Base-by-base conservation (phyloP, 2,113 vertebrate genomes). In the Bolborhynchus lineola region DNA sequence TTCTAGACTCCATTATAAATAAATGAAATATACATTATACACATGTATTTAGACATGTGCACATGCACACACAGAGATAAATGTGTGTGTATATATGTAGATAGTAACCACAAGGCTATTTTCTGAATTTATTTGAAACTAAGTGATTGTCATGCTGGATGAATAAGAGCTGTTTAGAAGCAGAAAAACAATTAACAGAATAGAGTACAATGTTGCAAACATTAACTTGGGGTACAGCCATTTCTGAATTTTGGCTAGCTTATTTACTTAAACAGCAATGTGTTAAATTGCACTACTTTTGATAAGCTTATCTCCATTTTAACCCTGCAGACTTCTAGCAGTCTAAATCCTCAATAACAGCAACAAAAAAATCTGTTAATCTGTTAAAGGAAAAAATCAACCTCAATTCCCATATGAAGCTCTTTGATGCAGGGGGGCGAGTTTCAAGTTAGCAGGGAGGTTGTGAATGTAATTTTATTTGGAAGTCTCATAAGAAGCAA, bases 11-110 rank as follows among this genome's bases (percentile, higher is more conserved):
- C 49, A 62, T 16, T 62, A 12, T 57, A 57, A 78, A 70, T 50
- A 15, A 6, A 19, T 8, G 69, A n/a, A 80, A 42, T 37, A 31
- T 12, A 29, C 41, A 57, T 31, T 16, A 6, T 44, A 8, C 11
- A 24, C 11, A 14, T 16, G 10, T 13, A 28, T 15, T 35, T 70
- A 21, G 3, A 21, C 1, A 0, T 64, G 7, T n/a, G 21, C 25
- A 60, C 17, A 31, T 5, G 23, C 41, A 29, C 16, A 26, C 16
- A 11, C 23, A 39, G 7, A n/a, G 55, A 33, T 55, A 41, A 41
- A 35, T 47, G 2, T 37, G 9, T 23, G 3, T 55, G 1, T 35
- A 37, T 35, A 2, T 28, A 3, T 11, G 18, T 37, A 1, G 65
- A 5, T 5, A 55, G 31, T 46, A 80, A 35, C 15, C 7, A 5